These are phyloP conservation scores for Dinocampus coccinellae DNA, from an alignment of 2,888 invertebrate species.

Conservation along the genomic window DNA sequence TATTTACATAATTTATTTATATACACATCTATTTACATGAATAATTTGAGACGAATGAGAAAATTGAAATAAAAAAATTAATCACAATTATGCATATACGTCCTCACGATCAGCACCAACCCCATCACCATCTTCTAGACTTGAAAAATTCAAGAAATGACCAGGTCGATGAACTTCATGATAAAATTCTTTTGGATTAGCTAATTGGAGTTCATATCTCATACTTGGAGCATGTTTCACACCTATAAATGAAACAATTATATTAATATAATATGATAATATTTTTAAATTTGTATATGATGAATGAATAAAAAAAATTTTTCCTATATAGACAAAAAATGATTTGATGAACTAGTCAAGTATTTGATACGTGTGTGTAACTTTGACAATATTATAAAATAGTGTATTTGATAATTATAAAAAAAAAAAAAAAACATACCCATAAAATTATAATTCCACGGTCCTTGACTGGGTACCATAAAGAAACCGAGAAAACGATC, in stretches of 20 bases:
- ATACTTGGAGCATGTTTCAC: conserved; percentile 97
- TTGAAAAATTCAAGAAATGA: conserved; percentile 98
- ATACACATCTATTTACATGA: neutral
- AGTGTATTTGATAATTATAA: too few species aligned
- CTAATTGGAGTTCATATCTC: conserved; percentile 97
- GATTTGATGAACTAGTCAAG: too few species aligned
- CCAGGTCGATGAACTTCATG: conserved; percentile 98
- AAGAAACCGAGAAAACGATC: conserved; percentile 99
- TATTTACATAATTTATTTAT: too few species aligned
- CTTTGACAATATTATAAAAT: too few species aligned
- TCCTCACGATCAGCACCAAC: conserved; percentile 95
- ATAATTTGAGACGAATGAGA: neutral
- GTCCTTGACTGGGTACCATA: conserved; percentile 98
- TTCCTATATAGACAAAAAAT: too few species aligned
- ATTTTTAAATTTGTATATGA: too few species aligned
- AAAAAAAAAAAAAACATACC: conserved; percentile 73
- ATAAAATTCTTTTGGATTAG: conserved; percentile 99
- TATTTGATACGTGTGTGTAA: too few species aligned
- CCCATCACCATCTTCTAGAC: conserved; percentile 92
- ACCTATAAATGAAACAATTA: conserved; percentile 74
- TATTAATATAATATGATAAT: too few species aligned
- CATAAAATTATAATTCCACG: conserved; percentile 99
- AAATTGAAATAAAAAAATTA: neutral
- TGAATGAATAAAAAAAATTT: too few species aligned
- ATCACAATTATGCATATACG: conserved; percentile 76